Evolutionary conservation across 2,113 vertebrate genomes (phyloP), one percentile per base, ranked within the genome.

Genomic region (Sturnira hondurensis): DNA sequence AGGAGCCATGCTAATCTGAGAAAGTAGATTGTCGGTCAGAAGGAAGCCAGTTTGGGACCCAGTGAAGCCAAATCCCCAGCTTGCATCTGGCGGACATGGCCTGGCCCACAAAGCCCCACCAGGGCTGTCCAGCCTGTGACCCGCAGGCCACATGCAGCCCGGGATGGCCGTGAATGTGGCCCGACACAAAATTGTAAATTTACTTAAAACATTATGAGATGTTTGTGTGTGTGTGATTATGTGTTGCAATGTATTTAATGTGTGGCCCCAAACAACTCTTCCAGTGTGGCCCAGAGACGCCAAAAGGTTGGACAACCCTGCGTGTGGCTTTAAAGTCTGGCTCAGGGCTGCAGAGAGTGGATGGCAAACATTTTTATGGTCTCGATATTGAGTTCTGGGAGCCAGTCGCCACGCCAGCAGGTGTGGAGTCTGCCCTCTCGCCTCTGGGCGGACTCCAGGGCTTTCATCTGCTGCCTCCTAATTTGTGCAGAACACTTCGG

Each of bases 391-490:
- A 95, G 54, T 82, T 58, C 58, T 91, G 20, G 26, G 58, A 78
- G 54, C 78, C 80, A 36, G 56, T 43, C 86, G 50, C 90, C 76
- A 82, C 1, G 10, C 78, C 16, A 67, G 31, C 81, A 88, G 63
- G 41, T 56, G 31, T 45, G 70, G 38, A 73, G 41, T 16, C 7
- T 74, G 65, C 50, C 22, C 70, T 96, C 58, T 58, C 91, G 19
- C 52, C n/a, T 95, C 83, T 94, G 89, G 70, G 12, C 13, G 33
- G 61, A 31, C 68, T 24, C 56, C 94, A 95, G 63, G 28, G 52
- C 86, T 86, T 96, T 93, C 50, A 61, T 86, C 84, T 43, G 71
- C 65, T 31, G 50, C 77, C 97, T 95, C 68, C 95, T 95, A 94
- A 47, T 91, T 52, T 61, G 45, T 47, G 43, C 58, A 90, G 61